Base-by-base conservation (phyloP, 2,113 vertebrate genomes). In the Antechinus stuartii region DNA sequence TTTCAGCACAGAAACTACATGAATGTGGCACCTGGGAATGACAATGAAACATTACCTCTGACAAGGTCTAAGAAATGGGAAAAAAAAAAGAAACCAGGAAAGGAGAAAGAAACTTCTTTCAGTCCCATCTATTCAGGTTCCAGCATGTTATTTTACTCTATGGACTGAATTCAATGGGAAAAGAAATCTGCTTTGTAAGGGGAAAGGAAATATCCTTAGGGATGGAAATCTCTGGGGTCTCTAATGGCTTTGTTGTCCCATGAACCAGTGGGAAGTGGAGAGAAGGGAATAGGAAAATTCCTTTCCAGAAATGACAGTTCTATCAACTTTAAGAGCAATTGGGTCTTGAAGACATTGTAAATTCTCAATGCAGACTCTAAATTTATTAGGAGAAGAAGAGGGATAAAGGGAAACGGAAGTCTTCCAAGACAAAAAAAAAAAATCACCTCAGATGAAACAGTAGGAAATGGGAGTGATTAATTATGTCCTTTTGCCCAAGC, bases 141-240 rank as follows among this genome's bases (percentile, higher is more conserved):
- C 26, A 0, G 8, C 0, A 16, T 1, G 0, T 12, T 52, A 93
- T 54, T 11, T 52, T 52, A 49, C 5, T 49, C 49, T 49, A 1
- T 0, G 0, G 30, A 52, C 52, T 92, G 8, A 22, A 11, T 50
- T 42, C 3, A 19, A n/a, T 0, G 42, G 94, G 54, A 22, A 6
- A 6, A 2, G 23, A 25, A 68, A 6, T 49, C 50, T 8, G 0
- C 0, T 0, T 0, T 0, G 0, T 52, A 92, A 11, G 68, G n/a
- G 23, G 54, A 24, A 90, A 56, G 96, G 68, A 14, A 3, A 22
- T 23, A 26, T 22, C 42, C 68, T 42, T 84, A 14, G 9, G 0
- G 35, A 0, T 0, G 1, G 0, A 0, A 42, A 54, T 6, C 35
- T 93, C 94, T n/a, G 0, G 35, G 2, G 5, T 0, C 22, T 26